Evolutionary conservation across 2,888 invertebrate genomes (phyloP), one percentile per base, ranked within the genome.

Genomic region (Ophion slaviceki): DNA sequence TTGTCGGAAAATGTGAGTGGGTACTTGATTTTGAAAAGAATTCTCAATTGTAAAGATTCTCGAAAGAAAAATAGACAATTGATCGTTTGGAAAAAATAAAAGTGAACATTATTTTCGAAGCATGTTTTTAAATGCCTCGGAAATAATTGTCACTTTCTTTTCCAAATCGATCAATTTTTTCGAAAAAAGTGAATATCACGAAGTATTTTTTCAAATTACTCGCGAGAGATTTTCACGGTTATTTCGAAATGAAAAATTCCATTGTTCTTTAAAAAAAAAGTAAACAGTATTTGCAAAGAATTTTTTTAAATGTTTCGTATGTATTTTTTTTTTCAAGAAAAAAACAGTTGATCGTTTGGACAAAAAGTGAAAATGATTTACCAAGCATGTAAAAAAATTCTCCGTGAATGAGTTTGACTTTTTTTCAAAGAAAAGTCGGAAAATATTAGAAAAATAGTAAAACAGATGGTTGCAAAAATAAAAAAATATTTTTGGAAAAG

Each of bases 371-470:
- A 6, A 40, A 40, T 40, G 6, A 40, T 40, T 40, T 1, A 40
- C 40, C 6, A 40, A 40, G 40, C 40, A 40, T 40, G 2, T 7
- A 8, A 40, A 40, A 40, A 40, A 40, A 40, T 40, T 3, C 40
- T 40, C 40, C 40, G 40, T 40, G 1, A 6, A 40, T 7, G 8
- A 1, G 40, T 40, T 40, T 6, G 6, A 40, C 8, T 57, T 57
- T 57, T 57, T 64, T 57, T 72, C 6, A 11, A 28, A 10, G 45
- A 59, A 6, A 79, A 79, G 70, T 62, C 24, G 40, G 40, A 36
- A 20, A 53, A 71, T 53, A 53, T 28, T 24, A 7, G 24, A 57
- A 53, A 20, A 71, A 4, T 57, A 53, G 20, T 57, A 24, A 62
- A 62, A 20, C 0, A n/a, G 8, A 0, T 24, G 2, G 24, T 24